Conservation (phyloP, 2,797 vertebrate species). For the Antennarius maculatus region DNA sequence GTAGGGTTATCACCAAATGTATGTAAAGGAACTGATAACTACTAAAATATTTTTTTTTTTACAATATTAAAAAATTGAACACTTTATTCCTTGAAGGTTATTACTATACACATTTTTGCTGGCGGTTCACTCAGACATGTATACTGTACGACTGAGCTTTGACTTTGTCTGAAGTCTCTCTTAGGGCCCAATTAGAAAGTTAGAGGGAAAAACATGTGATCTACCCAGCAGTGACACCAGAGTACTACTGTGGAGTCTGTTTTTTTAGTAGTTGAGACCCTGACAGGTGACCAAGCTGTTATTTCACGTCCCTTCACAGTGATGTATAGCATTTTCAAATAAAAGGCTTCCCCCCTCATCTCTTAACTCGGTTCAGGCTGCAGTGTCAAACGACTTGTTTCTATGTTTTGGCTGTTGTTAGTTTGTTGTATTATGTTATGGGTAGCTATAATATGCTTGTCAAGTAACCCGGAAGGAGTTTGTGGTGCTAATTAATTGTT, state of each 20-base stretch:
- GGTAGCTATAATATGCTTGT: neutral
- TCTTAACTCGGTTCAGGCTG: too few relatives aligned
- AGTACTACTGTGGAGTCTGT: neutral
- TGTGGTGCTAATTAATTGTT: neutral
- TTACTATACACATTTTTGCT: neutral
- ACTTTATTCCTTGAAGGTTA: neutral
- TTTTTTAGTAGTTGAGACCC: neutral
- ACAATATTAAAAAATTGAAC: neutral
- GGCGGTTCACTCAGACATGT: neutral
- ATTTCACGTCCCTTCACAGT: neutral
- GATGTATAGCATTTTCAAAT: neutral
- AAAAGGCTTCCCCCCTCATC: too few relatives aligned
- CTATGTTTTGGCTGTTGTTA: neutral
- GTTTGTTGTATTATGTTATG: neutral
- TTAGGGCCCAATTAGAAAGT: constrained; percentile 11
- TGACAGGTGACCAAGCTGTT: neutral
- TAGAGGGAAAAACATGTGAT: neutral
- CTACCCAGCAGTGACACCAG: neutral
- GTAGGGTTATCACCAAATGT: too few relatives aligned
- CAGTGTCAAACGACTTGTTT: too few relatives aligned
- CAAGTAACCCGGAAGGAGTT: neutral
- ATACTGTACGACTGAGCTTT: neutral
- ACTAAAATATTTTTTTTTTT: too few relatives aligned
- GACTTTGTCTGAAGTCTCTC: constrained; percentile 5
- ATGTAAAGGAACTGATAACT: too few relatives aligned